Percentiles rank a stretch among this genome's conserved stretches.
These are phyloP conservation scores for Amiota minor DNA, from an alignment of 2,888 invertebrate genomes.

Conservation along the genomic window DNA sequence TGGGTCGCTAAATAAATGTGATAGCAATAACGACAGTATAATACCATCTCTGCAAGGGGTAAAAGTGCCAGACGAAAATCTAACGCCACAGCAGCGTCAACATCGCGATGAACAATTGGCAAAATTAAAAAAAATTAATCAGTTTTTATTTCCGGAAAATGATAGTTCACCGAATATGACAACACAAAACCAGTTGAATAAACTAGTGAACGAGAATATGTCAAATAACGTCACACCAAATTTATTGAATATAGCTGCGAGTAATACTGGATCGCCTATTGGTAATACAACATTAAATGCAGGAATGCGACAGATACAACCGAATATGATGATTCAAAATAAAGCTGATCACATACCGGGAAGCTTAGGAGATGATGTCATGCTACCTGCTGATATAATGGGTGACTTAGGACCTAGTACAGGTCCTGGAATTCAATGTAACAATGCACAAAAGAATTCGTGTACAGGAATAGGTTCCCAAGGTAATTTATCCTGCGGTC, in stretches of 20 bases:
- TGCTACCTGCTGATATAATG: conserved; percentile 55
- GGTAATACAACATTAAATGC: conserved; percentile 45
- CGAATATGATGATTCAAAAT: conserved; percentile 38
- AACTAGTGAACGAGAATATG: conserved; percentile 43
- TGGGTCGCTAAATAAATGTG: conserved; percentile 45
- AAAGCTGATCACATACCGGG: conserved; percentile 49
- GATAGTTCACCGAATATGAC: conserved; percentile 42
- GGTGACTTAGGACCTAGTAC: conserved; percentile 49
- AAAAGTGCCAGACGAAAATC: conserved; percentile 95
- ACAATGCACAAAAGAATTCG: conserved; percentile 43
- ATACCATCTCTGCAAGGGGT: conserved; percentile 82
- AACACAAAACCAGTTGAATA: conserved; percentile 43
- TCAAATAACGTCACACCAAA: conserved; percentile 36
- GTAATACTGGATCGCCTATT: conserved; percentile 33
- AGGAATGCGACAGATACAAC: conserved; percentile 52
- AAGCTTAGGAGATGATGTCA: conserved; percentile 65
- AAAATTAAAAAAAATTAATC: conserved; percentile 90
- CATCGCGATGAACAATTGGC: conserved; percentile 95
- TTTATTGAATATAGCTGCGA: conserved; percentile 49
- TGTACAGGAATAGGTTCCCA: conserved; percentile 31
- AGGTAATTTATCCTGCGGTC: conserved; percentile 45
- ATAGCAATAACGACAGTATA: conserved; percentile 62
- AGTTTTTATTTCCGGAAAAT: conserved; percentile 91
- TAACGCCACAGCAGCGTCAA: conserved; percentile 95
- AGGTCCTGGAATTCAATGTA: conserved; percentile 47